phyloP scores from a whole-genome alignment of 2,797 vertebrate genomes.

The Hippopotamyrus pictus region DNA sequence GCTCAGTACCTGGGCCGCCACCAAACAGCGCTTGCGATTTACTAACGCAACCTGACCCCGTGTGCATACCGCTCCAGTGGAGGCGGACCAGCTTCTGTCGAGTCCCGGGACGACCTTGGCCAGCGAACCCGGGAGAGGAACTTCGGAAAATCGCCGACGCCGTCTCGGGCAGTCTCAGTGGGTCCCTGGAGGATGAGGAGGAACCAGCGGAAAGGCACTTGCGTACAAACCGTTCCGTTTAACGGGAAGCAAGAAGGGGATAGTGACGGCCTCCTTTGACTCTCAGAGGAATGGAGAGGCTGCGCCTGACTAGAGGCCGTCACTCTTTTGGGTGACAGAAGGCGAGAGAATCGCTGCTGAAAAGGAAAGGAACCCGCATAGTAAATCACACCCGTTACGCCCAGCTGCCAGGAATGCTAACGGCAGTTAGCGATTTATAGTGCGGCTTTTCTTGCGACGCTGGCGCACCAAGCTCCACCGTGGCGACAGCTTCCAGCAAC shows the following conservation, averaged over 20 bases:
- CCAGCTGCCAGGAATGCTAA: not conserved
- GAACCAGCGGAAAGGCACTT: not conserved
- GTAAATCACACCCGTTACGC: slow-evolving; percentile 2
- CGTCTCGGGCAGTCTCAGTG: not conserved
- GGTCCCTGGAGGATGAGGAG: not conserved
- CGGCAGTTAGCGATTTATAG: slow-evolving; percentile 3
- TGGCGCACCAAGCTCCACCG: not conserved
- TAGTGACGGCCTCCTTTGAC: not conserved
- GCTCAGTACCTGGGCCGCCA: not conserved
- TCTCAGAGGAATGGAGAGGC: not conserved
- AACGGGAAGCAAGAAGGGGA: not conserved
- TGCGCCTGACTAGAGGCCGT: not conserved
- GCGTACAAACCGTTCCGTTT: not conserved
- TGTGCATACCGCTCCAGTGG: not conserved
- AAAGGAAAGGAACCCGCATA: not conserved
- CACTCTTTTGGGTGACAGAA: not conserved
- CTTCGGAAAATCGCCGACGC: not conserved
- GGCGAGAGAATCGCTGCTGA: not conserved
- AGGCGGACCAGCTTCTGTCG: not conserved
- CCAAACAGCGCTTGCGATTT: not conserved
- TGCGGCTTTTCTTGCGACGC: not conserved
- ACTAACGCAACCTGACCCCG: not conserved
- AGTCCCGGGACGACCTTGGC: not conserved
- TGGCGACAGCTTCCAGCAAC: not conserved
- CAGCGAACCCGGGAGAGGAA: not conserved